These are phyloP conservation scores for Siniperca undulata DNA, from an alignment of 2,797 vertebrate genomes.

Conservation along the genomic window DNA sequence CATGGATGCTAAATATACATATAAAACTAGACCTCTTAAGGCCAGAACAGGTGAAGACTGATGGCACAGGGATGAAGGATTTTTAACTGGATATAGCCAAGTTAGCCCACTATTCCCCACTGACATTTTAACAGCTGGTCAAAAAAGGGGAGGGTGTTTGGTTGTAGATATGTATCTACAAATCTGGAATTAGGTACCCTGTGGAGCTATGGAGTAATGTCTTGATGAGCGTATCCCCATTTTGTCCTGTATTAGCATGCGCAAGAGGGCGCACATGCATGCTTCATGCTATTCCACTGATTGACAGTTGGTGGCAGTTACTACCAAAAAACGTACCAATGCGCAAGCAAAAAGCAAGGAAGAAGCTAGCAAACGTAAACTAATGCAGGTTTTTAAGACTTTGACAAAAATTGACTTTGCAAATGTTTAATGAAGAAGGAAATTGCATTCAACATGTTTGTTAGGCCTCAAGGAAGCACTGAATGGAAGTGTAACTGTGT, in stretches of 20 bases:
- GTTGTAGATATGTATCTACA: not conserved
- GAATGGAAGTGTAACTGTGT: not conserved
- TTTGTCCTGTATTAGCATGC: not conserved
- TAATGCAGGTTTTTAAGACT: not conserved
- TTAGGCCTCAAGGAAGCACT: not conserved
- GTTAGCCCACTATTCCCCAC: not conserved
- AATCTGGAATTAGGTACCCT: not conserved
- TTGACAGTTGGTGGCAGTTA: not conserved
- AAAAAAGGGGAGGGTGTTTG: not conserved
- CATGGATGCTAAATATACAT: not conserved
- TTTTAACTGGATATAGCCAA: not conserved
- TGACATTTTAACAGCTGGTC: not conserved
- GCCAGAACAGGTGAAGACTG: not conserved
- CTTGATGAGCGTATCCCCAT: not conserved
- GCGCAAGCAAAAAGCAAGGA: not conserved
- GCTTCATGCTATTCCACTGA: not conserved
- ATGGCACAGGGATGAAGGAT: not conserved
- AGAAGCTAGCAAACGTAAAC: not conserved
- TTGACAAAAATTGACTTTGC: not conserved
- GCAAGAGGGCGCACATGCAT: too few relatives aligned
- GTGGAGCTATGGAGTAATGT: not conserved
- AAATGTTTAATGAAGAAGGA: not conserved
- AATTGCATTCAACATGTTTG: not conserved
- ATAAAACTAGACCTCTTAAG: not conserved
- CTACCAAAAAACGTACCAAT: not conserved